phyloP scores from a whole-genome alignment of 2,888 invertebrate species.

The Aleiodes testaceus region DNA sequence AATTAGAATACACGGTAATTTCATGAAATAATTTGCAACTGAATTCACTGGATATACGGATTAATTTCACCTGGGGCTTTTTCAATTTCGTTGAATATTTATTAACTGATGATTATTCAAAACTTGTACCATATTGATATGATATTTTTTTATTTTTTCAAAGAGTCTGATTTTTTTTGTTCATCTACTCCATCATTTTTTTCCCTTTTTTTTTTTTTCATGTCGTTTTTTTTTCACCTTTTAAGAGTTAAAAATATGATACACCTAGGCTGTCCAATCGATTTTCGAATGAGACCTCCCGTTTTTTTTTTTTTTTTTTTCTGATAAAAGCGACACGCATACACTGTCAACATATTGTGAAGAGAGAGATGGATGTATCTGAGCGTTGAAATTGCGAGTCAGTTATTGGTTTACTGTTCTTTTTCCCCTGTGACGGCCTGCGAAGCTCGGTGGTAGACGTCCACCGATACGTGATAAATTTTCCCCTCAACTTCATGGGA shows the following conservation, averaged over 20 bases:
- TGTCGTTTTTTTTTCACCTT: neutral
- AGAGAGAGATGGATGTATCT: constrained; percentile 23
- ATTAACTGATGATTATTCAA: too few species aligned
- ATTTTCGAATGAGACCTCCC: constrained; percentile 6
- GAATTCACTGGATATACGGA: too few species aligned
- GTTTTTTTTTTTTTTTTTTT: neutral
- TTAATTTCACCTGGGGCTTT: too few species aligned
- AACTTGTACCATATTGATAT: too few species aligned
- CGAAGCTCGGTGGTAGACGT: constrained; percentile 53
- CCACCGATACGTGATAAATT: constrained; percentile 59
- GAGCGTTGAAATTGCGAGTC: constrained; percentile 26
- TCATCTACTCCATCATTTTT: neutral
- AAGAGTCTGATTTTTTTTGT: neutral
- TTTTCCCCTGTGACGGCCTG: constrained; percentile 55
- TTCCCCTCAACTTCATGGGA: constrained; percentile 12
- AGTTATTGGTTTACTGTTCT: constrained; percentile 64
- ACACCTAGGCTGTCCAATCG: constrained; percentile 1
- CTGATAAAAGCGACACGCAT: constrained; percentile 15
- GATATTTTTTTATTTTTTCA: too few species aligned
- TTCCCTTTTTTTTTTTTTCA: neutral
- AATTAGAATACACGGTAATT: too few species aligned
- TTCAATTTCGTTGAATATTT: too few species aligned
- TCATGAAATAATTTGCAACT: too few species aligned
- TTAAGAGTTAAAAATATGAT: constrained; percentile 4
- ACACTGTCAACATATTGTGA: neutral